These are phyloP conservation scores for Xenentodon cancila DNA, from an alignment of 2,797 vertebrate species.

Conservation along the genomic window DNA sequence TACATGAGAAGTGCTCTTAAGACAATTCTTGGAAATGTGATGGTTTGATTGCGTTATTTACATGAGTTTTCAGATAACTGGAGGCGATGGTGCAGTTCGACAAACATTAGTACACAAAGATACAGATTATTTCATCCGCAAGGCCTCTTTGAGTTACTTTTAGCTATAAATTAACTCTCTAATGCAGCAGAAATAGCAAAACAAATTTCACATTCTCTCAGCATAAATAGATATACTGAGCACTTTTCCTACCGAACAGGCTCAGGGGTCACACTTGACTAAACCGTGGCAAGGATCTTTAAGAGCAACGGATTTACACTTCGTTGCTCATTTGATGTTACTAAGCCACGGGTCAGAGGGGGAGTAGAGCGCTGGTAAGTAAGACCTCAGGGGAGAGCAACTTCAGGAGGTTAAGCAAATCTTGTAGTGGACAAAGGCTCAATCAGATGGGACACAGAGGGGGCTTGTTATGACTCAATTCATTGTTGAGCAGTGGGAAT, in stretches of 20 bases:
- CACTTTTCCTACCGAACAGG: conserved; percentile 22
- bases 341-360: conserved; percentile 53
- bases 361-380: conserved; percentile 56
- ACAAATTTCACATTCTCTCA: conserved; percentile 1
- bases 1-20: background rate
- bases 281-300: conserved; percentile 43
- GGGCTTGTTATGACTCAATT: conserved; percentile 30
- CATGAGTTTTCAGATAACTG: background rate
- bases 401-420: conserved; percentile 72
- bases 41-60: background rate
- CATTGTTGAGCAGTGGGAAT: conserved; percentile 24
- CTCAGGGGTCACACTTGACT: conserved; percentile 54
- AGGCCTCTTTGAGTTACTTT: background rate
- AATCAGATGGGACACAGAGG: conserved; percentile 44
- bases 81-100: background rate
- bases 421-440: conserved; percentile 58
- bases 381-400: conserved; percentile 49
- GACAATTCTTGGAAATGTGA: background rate
- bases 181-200: conserved; percentile 3
- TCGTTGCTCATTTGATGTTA: conserved; percentile 64
- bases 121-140: no score
- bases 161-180: background rate
- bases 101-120: no score
- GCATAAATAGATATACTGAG: conserved; percentile 4
- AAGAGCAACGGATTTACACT: conserved; percentile 71